These are phyloP conservation scores for Rutilus rutilus DNA, from an alignment of 2,113 vertebrate genomes.

Conservation along the genomic window DNA sequence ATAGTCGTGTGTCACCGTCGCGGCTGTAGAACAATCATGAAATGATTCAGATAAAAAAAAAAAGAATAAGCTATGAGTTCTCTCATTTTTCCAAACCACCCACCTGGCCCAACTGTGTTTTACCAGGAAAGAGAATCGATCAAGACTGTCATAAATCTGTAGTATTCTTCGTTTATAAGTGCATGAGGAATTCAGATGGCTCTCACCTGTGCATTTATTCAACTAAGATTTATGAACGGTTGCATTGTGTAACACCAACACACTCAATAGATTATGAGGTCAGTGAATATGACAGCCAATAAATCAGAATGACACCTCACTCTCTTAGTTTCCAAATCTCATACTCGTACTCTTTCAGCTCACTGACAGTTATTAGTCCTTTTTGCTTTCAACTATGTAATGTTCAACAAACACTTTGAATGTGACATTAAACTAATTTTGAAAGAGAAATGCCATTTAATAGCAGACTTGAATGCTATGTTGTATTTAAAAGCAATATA, in stretches of 20 bases:
- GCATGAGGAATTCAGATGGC: slow-evolving; percentile 2
- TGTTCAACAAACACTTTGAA: not conserved
- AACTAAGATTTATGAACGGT: not conserved
- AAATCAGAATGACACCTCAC: slow-evolving; percentile 24
- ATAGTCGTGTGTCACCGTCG: too few relatives aligned
- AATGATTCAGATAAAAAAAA: not conserved
- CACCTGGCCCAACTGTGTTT: not conserved
- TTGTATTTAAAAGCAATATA: too few relatives aligned
- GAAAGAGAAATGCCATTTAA: too few relatives aligned
- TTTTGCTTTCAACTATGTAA: not conserved
- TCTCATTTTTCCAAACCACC: not conserved
- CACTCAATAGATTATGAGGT: not conserved
- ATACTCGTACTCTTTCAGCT: not conserved
- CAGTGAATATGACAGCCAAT: slow-evolving; percentile 6
- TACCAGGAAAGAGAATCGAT: not conserved
- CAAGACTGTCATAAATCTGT: slow-evolving; percentile 1
- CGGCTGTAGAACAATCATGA: not conserved
- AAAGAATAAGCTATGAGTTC: not conserved
- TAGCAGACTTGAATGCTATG: too few relatives aligned
- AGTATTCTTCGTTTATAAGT: not conserved
- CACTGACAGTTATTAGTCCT: not conserved
- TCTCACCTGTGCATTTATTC: slow-evolving; percentile 10
- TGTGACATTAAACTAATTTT: too few relatives aligned
- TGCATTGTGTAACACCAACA: slow-evolving; percentile 15
- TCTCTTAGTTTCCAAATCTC: not conserved